Evolutionary conservation across 2,888 invertebrate genomes (phyloP), one percentile per base, ranked within the genome.

Genomic region (Hecatera dysodea): DNA sequence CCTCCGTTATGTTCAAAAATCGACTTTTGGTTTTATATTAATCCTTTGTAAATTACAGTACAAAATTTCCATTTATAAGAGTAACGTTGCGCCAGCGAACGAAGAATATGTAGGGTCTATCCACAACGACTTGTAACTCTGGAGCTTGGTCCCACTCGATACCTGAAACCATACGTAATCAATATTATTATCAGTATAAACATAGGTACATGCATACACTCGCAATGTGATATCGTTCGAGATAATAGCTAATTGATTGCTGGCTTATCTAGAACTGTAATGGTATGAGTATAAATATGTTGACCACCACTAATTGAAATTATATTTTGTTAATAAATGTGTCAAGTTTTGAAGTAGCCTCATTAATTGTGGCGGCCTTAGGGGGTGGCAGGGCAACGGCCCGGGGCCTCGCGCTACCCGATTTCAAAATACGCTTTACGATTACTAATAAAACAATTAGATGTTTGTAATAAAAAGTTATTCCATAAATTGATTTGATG

Each of bases 41-140:
- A 15, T 52, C 1, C n/a, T 42, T 60, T 42, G 46, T 33, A 62
- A 55, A 67, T 87, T 88, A 93, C 2, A 94, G 86, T 33, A 92
- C 95, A 87, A 95, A 95, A 79, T 95, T 93, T 50, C 95, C 95
- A 78, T 91, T 93, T 84, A 95, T 86, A 22, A 95, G 78, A 7
- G 94, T 95, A 15, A 93, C 70, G 68, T 94, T 93, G 39, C 88
- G 89, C 94, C 94, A 95, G 19, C 94, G 92, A n/a, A 96, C 94
- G 76, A 90, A 95, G 80, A 94, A 96, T 56, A 93, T 80, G 77
- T 95, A 95, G 0, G 95, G 95, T 24, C 93, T 90, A 73, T 95
- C 91, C 12, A 94, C 86, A 3, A 91, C 67, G 27, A 93, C 50
- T 68, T 92, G 88, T 59, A 90, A 75, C n/a, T 93, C 90, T 5